Base-by-base conservation (phyloP, 2,888 invertebrate genomes). In the Omphaloscelis lunosa region DNA sequence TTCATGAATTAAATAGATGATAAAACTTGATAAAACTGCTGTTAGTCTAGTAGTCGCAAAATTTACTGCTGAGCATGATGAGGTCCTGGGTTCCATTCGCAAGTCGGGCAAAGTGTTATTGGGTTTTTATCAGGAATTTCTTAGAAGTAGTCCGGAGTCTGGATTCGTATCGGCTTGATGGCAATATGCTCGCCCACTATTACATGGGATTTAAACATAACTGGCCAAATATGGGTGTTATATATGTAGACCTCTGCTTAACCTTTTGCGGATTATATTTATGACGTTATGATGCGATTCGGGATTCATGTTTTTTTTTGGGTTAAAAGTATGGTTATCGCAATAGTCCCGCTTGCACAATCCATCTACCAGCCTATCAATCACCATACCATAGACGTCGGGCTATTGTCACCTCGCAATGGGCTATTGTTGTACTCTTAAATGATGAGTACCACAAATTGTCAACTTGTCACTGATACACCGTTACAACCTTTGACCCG, bases 401-500 rank as follows among this genome's bases (percentile, higher is more conserved):
- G 41, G 8, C 84, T 41, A 81, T 81, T 73, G 81, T 81, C 84
- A 56, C 53, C n/a, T 56, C n/a, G 66, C 59, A 71, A 85, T 82
- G 27, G 69, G 12, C 75, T n/a, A 84, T 80, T 80, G 85, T 84
- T 74, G 77, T 73, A 27, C 65, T 56, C 41, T 17, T 69, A 51
- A 69, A 48, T 69, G 65, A 79, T 79, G 73, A 58, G 59, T n/a
- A 65, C 53, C 51, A 79, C 73, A 72, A 79, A 71, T 83, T 83
- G 80, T 80, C 80, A 77, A 29, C 51, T 77, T 83, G 84, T 81
- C 84, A 73, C 53, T 69, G 48, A 65, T 56, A 27, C 63, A 69
- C 84, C 80, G 81, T 79, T 81, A 79, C 1, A 41, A 84, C 74
- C 81, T 79, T 12, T 81, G 69, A 73, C 69, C 80, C 56, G 8